Conservation (phyloP, 1,140 invertebrate species). For the Lasioglossum albipes region DNA sequence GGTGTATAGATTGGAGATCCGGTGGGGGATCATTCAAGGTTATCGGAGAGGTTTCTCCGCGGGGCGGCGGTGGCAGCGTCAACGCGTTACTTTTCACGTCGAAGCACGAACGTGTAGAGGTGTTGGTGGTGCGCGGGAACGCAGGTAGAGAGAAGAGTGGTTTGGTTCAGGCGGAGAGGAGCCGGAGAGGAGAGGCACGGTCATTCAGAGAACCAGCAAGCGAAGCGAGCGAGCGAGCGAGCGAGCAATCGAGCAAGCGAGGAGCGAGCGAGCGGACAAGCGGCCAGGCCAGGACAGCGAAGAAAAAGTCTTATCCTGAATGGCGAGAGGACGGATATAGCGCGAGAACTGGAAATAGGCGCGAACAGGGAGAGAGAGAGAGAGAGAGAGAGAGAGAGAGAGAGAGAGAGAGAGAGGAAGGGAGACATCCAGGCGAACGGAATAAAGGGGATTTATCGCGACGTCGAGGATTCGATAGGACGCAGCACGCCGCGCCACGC, state of each 20-base stretch:
- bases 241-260: conserved; percentile 59
- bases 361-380: conserved; percentile 18
- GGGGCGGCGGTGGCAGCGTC: background rate
- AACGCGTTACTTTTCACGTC: conserved; percentile 30
- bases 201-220: conserved; percentile 67
- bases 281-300: conserved; percentile 34
- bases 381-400: conserved; percentile 23
- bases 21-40: conserved; percentile 55
- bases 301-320: conserved; percentile 65
- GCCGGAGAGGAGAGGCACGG: conserved; percentile 41
- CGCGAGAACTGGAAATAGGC: conserved; percentile 66
- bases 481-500: background rate
- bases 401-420: conserved; percentile 20
- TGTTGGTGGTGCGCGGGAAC: too few relatives aligned
- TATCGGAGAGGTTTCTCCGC: conserved; percentile 44
- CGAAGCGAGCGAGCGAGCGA: background rate
- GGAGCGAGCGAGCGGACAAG: background rate
- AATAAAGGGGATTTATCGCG: conserved; percentile 51
- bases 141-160: background rate
- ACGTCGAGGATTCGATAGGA: conserved; percentile 42
- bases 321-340: conserved; percentile 60
- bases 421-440: background rate
- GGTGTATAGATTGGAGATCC: conserved; percentile 31
- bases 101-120: conserved; percentile 25
- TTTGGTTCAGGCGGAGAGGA: background rate